Percentiles rank a stretch among this genome's conserved stretches.
Conservation (phyloP, 2,797 vertebrate genomes). For the Phaenicophaeus curvirostris region DNA sequence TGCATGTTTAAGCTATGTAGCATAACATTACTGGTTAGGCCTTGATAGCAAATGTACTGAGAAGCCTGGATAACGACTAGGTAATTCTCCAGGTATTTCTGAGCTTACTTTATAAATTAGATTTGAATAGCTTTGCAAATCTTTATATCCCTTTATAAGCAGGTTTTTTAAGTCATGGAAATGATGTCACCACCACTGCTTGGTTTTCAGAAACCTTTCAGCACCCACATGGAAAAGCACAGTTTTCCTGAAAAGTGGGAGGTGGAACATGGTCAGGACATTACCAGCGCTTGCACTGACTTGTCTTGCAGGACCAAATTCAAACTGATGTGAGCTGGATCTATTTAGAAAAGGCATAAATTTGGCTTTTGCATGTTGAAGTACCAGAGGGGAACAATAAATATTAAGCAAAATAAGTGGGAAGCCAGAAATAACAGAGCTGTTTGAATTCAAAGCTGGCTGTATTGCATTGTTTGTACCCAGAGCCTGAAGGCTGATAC, state of each 20-base stretch:
- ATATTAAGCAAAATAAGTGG: neutral
- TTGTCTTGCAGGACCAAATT: neutral
- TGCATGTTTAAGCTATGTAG: neutral
- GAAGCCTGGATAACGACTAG: neutral
- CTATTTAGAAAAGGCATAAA: neutral
- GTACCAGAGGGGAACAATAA: neutral
- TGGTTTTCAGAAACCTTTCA: neutral
- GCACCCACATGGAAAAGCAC: neutral
- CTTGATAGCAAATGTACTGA: accelerated
- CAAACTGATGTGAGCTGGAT: neutral
- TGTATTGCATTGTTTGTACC: accelerated
- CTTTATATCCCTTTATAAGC: neutral
- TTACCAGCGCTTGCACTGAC: neutral
- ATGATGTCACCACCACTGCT: neutral
- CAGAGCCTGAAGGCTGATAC: neutral
- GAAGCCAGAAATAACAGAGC: neutral
- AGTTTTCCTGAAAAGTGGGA: neutral
- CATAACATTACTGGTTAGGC: neutral
- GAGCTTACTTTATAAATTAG: neutral
- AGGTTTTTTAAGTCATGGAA: neutral
- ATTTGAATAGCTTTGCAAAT: neutral
- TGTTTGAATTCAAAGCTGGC: neutral
- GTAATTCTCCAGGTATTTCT: neutral
- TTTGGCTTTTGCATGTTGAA: neutral
- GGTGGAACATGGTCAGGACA: neutral